These are phyloP conservation scores for Champsocephalus gunnari DNA, from an alignment of 2,797 vertebrate species.

Conservation along the genomic window DNA sequence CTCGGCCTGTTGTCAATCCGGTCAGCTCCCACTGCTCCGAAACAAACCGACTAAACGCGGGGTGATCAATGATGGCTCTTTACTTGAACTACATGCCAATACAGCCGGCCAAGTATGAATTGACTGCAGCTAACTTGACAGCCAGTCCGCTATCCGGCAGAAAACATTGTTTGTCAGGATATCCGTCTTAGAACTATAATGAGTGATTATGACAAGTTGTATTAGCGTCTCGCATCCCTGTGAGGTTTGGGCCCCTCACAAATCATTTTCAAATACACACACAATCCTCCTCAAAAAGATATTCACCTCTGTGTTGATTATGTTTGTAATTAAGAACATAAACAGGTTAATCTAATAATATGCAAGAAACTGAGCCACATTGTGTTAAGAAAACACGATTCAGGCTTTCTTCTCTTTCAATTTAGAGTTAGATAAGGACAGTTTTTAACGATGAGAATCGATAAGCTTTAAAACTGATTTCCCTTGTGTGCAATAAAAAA, in stretches of 20 bases:
- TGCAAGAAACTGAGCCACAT: neutral
- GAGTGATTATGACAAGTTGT: conserved; percentile 67
- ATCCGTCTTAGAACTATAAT: conserved; percentile 71
- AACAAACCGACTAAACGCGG: conserved; percentile 58
- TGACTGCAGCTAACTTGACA: conserved; percentile 75
- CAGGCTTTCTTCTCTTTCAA: neutral
- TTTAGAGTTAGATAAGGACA: neutral
- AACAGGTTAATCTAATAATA: conserved; percentile 15
- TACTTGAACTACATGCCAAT: conserved; percentile 74
- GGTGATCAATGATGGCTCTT: conserved; percentile 74
- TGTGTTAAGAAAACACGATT: no score
- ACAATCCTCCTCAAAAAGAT: conserved; percentile 24
- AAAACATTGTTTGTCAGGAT: conserved; percentile 69
- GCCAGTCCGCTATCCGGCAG: conserved; percentile 57
- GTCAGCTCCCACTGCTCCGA: conserved; percentile 43
- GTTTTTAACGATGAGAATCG: neutral
- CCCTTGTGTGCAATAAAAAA: neutral
- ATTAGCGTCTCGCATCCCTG: conserved; percentile 54
- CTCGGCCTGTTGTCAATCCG: conserved; percentile 61
- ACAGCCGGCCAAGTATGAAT: conserved; percentile 76
- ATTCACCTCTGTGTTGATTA: conserved; percentile 27
- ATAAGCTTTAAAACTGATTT: neutral
- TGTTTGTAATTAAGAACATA: conserved; percentile 30
- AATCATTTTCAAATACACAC: conserved; percentile 47
- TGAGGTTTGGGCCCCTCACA: conserved; percentile 41